A percentile compares a stretch with the other conserved stretches of the same genome.
Conservation (phyloP, 2,888 invertebrate genomes). For the Platynereis dumerilii region DNA sequence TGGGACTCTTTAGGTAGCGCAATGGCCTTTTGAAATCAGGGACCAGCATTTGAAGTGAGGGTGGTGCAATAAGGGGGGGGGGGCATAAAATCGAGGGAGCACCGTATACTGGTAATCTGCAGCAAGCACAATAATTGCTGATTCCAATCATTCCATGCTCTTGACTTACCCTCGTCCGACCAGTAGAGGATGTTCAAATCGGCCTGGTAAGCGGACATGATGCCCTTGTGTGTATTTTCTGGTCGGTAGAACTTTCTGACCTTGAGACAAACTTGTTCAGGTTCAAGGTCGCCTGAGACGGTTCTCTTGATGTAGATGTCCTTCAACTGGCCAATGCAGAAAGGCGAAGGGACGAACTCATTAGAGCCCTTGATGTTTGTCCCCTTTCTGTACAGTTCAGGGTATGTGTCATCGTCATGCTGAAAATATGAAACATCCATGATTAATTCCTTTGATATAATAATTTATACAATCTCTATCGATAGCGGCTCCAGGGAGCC, state of each 20-base stretch:
- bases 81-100: no score
- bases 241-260: conserved; percentile 70
- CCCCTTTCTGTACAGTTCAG: conserved; percentile 81
- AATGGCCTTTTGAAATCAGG: no score
- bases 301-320: conserved; percentile 69
- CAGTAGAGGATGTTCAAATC: conserved; percentile 80
- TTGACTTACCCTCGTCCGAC: conserved; percentile 75
- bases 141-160: no score
- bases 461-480: no score
- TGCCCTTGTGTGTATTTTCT: conserved; percentile 65
- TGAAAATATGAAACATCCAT: conserved; percentile 6
- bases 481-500: no score
- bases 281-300: conserved; percentile 64
- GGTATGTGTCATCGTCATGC: conserved; percentile 71
- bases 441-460: no score
- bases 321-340: conserved; percentile 75
- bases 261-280: conserved; percentile 71
- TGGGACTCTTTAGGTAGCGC: no score
- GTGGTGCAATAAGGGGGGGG: no score
- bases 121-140: no score
- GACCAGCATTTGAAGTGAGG: no score
- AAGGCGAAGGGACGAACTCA: conserved; percentile 76
- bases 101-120: no score
- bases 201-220: conserved; percentile 68
- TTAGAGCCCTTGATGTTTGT: conserved; percentile 77